These are phyloP conservation scores for Macrotis lagotis DNA, from an alignment of 2,113 vertebrate species.

Conservation along the genomic window DNA sequence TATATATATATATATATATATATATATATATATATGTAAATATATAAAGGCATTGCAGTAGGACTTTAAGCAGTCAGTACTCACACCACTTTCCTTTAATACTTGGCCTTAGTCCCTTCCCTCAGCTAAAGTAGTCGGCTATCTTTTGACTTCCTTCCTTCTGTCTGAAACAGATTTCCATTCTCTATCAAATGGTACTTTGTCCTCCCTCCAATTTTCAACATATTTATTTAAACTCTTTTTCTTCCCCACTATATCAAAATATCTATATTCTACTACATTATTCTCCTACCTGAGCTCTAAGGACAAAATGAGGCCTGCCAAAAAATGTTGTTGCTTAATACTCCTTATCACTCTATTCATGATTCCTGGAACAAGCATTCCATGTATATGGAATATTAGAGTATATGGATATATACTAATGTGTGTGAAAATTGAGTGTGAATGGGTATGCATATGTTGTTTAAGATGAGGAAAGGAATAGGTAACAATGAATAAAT, in stretches of 20 bases:
- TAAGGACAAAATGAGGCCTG: background rate
- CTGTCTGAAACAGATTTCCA: background rate
- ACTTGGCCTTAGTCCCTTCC: background rate
- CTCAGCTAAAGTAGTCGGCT: background rate
- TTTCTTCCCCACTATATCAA: background rate
- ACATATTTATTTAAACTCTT: background rate
- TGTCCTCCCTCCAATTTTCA: background rate
- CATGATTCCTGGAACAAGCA: background rate
- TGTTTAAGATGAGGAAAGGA: background rate
- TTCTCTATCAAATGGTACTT: background rate
- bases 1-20: no score
- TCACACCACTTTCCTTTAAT: no score
- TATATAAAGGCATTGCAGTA: background rate
- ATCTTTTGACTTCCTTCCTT: background rate
- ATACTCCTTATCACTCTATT: background rate
- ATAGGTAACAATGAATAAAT: background rate
- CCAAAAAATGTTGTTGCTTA: background rate
- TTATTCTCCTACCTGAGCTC: background rate
- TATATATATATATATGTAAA: background rate
- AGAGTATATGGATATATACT: background rate
- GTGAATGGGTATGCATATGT: background rate
- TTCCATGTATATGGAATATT: background rate
- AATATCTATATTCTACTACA: background rate
- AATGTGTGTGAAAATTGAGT: background rate
- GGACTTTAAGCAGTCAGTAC: fast-evolving